Evolutionary conservation across 2,888 invertebrate species (phyloP).

Genomic region (Rugalucina vietnamica): DNA sequence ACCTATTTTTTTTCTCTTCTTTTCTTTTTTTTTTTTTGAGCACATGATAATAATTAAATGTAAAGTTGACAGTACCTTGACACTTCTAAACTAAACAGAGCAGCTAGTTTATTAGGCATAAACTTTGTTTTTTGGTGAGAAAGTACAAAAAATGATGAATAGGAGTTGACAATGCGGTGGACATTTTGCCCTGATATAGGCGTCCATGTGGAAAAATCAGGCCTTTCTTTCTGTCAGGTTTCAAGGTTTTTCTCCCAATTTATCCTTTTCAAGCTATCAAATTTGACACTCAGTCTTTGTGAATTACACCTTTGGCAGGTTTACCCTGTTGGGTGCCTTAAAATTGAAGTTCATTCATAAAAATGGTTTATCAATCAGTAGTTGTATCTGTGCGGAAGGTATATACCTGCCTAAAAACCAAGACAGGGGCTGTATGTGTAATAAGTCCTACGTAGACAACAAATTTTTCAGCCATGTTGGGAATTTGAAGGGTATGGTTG

Average conservation of each 20-base stretch:
- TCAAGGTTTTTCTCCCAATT: neutral
- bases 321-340: neutral
- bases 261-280: neutral
- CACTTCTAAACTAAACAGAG: neutral
- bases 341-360: constrained; percentile 14
- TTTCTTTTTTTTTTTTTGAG: neutral
- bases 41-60: neutral
- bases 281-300: neutral
- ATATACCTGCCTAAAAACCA: too few relatives aligned
- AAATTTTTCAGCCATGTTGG: too few relatives aligned
- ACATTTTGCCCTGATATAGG: neutral
- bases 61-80: neutral
- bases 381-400: neutral
- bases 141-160: constrained; percentile 1
- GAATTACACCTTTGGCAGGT: neutral
- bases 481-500: too few relatives aligned
- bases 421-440: too few relatives aligned
- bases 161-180: neutral
- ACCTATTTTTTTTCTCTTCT: neutral
- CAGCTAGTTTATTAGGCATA: neutral
- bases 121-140: neutral
- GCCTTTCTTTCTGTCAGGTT: neutral
- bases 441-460: too few relatives aligned
- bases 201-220: neutral
- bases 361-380: constrained; percentile 14